Conservation (phyloP, 2,113 vertebrate species). For the Corynorhinus townsendii region DNA sequence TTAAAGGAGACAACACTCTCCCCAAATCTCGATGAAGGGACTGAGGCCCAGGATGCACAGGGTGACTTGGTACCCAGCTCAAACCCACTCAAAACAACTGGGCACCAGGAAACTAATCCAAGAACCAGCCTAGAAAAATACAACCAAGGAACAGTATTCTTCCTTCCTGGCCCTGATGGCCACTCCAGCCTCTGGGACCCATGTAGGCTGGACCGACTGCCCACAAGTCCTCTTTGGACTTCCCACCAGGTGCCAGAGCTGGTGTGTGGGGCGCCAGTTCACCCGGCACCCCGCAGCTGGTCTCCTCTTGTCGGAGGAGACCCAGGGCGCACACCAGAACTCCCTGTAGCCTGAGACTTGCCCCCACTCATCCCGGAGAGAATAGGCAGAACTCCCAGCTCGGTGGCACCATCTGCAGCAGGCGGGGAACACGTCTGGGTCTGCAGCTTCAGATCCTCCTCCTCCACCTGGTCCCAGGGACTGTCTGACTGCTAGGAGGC, state of each 20-base stretch:
- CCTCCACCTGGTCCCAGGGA: not conserved
- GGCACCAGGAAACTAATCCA: not conserved
- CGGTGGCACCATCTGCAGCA: not conserved
- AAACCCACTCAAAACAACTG: not conserved
- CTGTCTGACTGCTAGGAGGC: rapidly evolving
- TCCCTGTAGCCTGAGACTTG: not conserved
- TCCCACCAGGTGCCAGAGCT: not conserved
- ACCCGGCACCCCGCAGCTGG: not conserved
- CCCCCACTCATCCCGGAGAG: not conserved
- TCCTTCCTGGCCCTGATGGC: not conserved
- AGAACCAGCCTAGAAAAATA: not conserved
- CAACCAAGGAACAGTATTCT: not conserved
- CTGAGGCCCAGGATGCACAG: not conserved
- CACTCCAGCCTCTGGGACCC: not conserved
- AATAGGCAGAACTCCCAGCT: not conserved
- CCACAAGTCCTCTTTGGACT: not conserved
- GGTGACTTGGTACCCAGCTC: not conserved
- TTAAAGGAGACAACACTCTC: not conserved
- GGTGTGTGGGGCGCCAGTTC: not conserved
- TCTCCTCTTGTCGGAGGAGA: not conserved
- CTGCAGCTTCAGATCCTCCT: not conserved
- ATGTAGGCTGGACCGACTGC: not conserved
- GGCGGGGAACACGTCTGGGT: not conserved
- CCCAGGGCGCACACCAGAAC: not conserved
- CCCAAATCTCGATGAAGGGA: not conserved